Percentiles rank a stretch among this genome's conserved stretches.
phyloP scores from a whole-genome alignment of 2,113 vertebrate species.

The Sylvilagus bachmani region DNA sequence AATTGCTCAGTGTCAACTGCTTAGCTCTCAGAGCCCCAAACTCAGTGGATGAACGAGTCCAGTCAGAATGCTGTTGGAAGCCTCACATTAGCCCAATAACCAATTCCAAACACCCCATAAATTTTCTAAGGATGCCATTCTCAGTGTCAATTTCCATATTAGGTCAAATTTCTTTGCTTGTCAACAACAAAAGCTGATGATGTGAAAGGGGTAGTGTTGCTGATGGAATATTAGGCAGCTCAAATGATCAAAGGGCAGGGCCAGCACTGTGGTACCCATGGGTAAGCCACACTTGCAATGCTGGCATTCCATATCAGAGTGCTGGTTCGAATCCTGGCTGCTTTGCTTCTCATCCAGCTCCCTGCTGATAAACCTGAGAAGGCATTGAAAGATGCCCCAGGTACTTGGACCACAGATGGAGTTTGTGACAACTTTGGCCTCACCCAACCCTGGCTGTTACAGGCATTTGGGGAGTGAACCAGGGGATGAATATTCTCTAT shows the following conservation, averaged over 20 bases:
- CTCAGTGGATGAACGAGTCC: background rate
- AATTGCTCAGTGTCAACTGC: background rate
- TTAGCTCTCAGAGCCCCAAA: background rate
- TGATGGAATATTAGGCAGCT: background rate
- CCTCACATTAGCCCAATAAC: background rate
- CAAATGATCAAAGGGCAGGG: background rate
- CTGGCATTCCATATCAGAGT: too few species aligned
- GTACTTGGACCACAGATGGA: too few species aligned
- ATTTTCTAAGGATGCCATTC: background rate
- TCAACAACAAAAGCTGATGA: background rate
- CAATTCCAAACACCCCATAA: background rate
- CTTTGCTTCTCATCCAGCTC: too few species aligned
- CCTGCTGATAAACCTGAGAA: too few species aligned
- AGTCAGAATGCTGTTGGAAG: background rate
- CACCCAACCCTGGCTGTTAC: too few species aligned
- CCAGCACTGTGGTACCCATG: too few species aligned
- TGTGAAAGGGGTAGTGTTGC: background rate
- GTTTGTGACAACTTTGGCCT: too few species aligned
- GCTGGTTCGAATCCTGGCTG: too few species aligned
- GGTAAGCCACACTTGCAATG: too few species aligned
- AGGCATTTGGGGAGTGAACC: too few species aligned
- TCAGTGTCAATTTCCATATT: background rate
- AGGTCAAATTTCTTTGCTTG: background rate
- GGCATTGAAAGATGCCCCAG: too few species aligned
- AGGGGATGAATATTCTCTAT: too few species aligned